These are phyloP conservation scores for Schizaphis graminum DNA, from an alignment of 2,888 invertebrate genomes.

Conservation along the genomic window DNA sequence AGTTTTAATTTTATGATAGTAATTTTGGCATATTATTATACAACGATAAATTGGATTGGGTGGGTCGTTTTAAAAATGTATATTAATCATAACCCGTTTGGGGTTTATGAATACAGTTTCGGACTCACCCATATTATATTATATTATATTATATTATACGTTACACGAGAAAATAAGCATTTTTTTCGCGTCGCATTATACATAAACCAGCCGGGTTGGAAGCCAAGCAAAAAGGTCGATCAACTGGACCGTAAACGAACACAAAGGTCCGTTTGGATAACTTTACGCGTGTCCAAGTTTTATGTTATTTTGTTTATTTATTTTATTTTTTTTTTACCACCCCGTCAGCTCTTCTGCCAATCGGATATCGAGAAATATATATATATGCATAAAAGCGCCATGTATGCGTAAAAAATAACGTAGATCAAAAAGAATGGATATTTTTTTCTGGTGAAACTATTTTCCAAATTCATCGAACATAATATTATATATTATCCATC, in stretches of 20 bases:
- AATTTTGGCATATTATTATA: constrained; percentile 6
- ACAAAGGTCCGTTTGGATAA: constrained; percentile 65
- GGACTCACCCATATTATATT: neutral
- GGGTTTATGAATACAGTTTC: constrained; percentile 39
- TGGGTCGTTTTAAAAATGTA: constrained; percentile 14
- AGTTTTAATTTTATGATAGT: constrained; percentile 2
- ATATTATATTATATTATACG: neutral
- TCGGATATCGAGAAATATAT: constrained; percentile 47
- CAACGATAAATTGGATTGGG: constrained; percentile 2
- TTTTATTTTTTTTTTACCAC: constrained; percentile 34
- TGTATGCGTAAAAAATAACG: constrained; percentile 52
- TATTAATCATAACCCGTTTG: neutral
- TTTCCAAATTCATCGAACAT: constrained; percentile 39
- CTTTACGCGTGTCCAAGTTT: constrained; percentile 64
- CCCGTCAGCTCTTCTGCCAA: constrained; percentile 55
- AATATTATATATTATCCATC: constrained; percentile 46
- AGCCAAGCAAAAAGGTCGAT: constrained; percentile 64
- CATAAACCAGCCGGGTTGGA: constrained; percentile 46
- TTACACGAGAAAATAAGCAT: constrained; percentile 38
- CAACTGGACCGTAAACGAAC: constrained; percentile 65
- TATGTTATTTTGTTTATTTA: constrained; percentile 61
- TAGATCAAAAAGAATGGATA: constrained; percentile 50
- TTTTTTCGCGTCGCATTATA: constrained; percentile 46
- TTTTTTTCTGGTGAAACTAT: constrained; percentile 15
- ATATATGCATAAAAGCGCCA: constrained; percentile 47